These are phyloP conservation scores for Rutilus rutilus DNA, from an alignment of 2,113 vertebrate species.

Conservation along the genomic window DNA sequence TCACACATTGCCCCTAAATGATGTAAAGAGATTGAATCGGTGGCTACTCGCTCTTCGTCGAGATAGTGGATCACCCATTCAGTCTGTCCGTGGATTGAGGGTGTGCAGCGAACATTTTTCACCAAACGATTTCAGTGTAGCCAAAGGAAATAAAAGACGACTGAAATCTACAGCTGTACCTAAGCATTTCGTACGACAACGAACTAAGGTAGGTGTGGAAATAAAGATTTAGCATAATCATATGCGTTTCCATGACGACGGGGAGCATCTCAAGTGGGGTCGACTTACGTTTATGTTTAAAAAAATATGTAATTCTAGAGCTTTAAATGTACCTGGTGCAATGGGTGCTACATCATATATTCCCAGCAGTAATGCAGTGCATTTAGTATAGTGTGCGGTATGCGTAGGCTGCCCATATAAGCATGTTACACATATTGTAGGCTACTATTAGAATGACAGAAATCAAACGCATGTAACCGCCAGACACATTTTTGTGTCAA, in stretches of 20 bases:
- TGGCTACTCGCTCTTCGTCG: background rate
- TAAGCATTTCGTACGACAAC: background rate
- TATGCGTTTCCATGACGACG: background rate
- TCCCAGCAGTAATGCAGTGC: background rate
- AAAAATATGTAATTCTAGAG: background rate
- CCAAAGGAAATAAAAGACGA: background rate
- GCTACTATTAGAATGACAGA: constrained; percentile 6
- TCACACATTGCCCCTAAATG: constrained; percentile 14
- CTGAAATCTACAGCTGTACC: constrained; percentile 21
- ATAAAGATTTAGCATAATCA: background rate
- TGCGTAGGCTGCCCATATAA: background rate
- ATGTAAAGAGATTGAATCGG: background rate
- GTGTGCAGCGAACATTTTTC: constrained; percentile 12
- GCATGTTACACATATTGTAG: background rate
- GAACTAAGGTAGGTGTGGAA: background rate
- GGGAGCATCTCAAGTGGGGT: background rate
- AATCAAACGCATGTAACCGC: background rate
- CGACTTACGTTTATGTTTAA: background rate
- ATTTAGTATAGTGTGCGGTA: background rate
- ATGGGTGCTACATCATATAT: background rate
- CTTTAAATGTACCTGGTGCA: background rate
- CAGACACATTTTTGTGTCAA: background rate
- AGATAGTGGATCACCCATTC: background rate
- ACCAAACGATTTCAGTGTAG: background rate
- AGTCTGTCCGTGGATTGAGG: background rate